phyloP scores from a whole-genome alignment of 1,140 invertebrate species.

The Drosophila prosaltans region DNA sequence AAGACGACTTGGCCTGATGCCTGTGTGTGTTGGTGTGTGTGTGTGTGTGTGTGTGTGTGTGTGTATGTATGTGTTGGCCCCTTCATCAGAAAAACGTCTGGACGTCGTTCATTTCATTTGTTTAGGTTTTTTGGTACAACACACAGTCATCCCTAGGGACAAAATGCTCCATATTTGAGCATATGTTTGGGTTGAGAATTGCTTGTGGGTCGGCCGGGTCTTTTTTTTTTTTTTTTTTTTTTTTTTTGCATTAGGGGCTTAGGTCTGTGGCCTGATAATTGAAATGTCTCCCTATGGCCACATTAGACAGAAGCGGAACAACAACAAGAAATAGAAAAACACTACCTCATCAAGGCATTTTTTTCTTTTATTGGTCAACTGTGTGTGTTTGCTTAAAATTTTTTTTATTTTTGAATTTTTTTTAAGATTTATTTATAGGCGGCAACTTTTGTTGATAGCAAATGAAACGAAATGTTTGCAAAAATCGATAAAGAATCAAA shows the following conservation, averaged over 20 bases:
- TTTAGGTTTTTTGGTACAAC: slow-evolving; percentile 36
- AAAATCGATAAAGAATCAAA: neutral
- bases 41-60: slow-evolving; percentile 27
- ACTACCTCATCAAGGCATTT: neutral
- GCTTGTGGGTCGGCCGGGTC: slow-evolving; percentile 13
- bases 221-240: neutral
- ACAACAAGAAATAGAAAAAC: neutral
- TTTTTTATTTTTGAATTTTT: neutral
- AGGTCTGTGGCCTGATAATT: slow-evolving; percentile 68
- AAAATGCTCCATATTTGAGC: slow-evolving; percentile 63
- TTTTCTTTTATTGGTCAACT: neutral
- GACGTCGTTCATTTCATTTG: slow-evolving; percentile 56
- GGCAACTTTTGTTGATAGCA: neutral
- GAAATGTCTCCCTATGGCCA: slow-evolving; percentile 68
- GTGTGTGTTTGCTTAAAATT: neutral
- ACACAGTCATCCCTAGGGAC: slow-evolving; percentile 14
- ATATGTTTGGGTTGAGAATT: slow-evolving; percentile 54
- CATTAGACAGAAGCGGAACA: slow-evolving; percentile 34
- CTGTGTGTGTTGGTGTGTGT: neutral
- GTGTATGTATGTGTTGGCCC: slow-evolving; percentile 25
- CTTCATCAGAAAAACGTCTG: slow-evolving; percentile 42
- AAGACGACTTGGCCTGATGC: slow-evolving; percentile 25
- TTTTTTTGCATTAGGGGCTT: slow-evolving; percentile 35
- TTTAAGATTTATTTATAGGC: neutral
- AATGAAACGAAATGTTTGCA: neutral